These are phyloP conservation scores for Morinoia aosen DNA, from an alignment of 2,888 invertebrate species.

Conservation along the genomic window DNA sequence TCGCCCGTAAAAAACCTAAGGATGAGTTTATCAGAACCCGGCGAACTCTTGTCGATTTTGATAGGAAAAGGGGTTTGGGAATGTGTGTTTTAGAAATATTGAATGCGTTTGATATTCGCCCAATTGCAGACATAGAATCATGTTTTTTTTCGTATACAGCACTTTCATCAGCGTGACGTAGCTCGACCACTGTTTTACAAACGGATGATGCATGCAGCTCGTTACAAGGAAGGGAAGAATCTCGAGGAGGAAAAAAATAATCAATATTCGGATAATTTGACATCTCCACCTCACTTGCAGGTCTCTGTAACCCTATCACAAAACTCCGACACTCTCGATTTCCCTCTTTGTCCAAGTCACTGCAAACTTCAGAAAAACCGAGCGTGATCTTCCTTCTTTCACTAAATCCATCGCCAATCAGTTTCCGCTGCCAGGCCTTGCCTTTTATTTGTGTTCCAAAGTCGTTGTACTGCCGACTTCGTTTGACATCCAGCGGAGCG, in stretches of 20 bases:
- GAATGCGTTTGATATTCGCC: background rate
- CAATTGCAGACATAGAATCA: background rate
- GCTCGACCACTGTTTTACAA: background rate
- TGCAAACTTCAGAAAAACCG: conserved; percentile 1
- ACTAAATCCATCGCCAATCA: conserved; percentile 46
- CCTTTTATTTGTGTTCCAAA: conserved; percentile 33
- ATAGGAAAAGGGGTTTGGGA: background rate
- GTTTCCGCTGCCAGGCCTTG: background rate
- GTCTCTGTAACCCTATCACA: background rate
- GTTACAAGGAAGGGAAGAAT: conserved; percentile 38
- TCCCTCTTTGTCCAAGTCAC: background rate
- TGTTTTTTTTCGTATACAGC: background rate
- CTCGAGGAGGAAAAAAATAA: background rate
- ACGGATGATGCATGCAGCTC: background rate
- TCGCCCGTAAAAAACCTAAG: background rate
- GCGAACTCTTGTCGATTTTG: background rate
- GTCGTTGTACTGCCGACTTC: conserved; percentile 11
- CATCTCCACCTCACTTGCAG: conserved; percentile 30
- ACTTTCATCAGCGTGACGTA: background rate
- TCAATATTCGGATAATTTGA: background rate
- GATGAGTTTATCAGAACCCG: background rate
- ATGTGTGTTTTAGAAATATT: background rate
- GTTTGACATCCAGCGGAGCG: conserved; percentile 42
- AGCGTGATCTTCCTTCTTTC: background rate
- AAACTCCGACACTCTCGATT: conserved; percentile 33